Conservation (phyloP, 2,888 invertebrate species). For the Hypomecis atomaria region DNA sequence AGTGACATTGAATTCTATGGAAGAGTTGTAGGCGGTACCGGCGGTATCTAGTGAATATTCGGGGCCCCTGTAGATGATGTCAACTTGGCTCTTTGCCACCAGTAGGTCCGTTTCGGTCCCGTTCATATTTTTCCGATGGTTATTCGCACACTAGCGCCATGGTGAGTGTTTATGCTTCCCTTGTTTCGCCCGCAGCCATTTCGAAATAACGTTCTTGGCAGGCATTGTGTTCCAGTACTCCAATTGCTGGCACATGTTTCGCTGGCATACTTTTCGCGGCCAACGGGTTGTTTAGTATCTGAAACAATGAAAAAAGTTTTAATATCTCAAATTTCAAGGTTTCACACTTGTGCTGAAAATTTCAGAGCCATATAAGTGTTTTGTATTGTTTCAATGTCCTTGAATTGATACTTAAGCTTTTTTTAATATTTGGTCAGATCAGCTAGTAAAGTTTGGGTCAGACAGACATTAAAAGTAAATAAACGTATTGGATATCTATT, state of each 20-base stretch:
- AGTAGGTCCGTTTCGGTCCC: conserved; percentile 69
- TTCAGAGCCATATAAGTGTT: background rate
- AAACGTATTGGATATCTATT: too few species aligned
- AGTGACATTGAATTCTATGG: conserved; percentile 67
- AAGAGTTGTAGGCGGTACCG: conserved; percentile 59
- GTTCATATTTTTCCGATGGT: conserved; percentile 78
- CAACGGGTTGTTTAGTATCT: conserved; percentile 57
- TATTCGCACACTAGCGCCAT: conserved; percentile 76
- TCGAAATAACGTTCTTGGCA: conserved; percentile 80
- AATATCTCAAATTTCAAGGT: conserved; percentile 9
- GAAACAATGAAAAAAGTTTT: conserved; percentile 62
- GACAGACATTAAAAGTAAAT: too few species aligned
- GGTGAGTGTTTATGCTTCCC: conserved; percentile 78
- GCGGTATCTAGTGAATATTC: conserved; percentile 63
- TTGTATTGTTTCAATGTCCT: too few species aligned
- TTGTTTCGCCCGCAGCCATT: conserved; percentile 80
- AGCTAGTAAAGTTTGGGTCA: too few species aligned
- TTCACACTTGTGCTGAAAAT: background rate
- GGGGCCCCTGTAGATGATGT: conserved; percentile 66
- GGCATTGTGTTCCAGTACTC: conserved; percentile 74
- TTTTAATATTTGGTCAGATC: too few species aligned
- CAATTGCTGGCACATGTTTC: conserved; percentile 72
- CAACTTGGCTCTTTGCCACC: conserved; percentile 78
- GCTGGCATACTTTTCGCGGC: conserved; percentile 67
- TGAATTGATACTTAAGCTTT: too few species aligned